Percentiles rank a stretch among this genome's conserved stretches.
These are phyloP conservation scores for Drosophila repleta DNA, from an alignment of 1,140 invertebrate genomes.

Conservation along the genomic window DNA sequence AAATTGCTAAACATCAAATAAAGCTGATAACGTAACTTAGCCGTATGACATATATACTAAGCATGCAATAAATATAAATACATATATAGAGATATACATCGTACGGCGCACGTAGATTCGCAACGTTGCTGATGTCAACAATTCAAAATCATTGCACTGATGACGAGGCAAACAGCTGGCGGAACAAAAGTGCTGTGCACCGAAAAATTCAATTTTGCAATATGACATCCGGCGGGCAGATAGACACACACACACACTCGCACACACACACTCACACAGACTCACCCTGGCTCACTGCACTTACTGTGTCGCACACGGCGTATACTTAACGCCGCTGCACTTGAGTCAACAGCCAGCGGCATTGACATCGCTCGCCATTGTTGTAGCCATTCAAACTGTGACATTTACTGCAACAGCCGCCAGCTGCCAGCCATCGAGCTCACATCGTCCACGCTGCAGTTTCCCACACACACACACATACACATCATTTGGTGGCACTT, in stretches of 20 bases:
- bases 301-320: constrained; percentile 38
- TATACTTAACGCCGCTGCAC: constrained; percentile 78
- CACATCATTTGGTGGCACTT: constrained; percentile 26
- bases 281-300: neutral
- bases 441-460: constrained; percentile 55
- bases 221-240: constrained; percentile 71
- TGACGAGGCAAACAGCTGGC: constrained; percentile 76
- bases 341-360: constrained; percentile 65
- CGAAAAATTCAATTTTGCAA: constrained; percentile 81
- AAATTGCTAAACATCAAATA: constrained; percentile 82
- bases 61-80: constrained; percentile 39
- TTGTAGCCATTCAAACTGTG: constrained; percentile 53
- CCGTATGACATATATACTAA: constrained; percentile 34
- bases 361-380: constrained; percentile 67
- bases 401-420: constrained; percentile 36
- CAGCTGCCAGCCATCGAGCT: constrained; percentile 17
- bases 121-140: constrained; percentile 63
- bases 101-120: constrained; percentile 21
- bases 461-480: constrained; percentile 17
- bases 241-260: constrained; percentile 29
- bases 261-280: constrained; percentile 1
- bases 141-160: constrained; percentile 78
- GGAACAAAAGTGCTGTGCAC: constrained; percentile 59
- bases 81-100: constrained; percentile 31
- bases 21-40: constrained; percentile 70